Evolutionary conservation across 2,888 invertebrate species (phyloP).

Genomic region (Punctoribates punctum): DNA sequence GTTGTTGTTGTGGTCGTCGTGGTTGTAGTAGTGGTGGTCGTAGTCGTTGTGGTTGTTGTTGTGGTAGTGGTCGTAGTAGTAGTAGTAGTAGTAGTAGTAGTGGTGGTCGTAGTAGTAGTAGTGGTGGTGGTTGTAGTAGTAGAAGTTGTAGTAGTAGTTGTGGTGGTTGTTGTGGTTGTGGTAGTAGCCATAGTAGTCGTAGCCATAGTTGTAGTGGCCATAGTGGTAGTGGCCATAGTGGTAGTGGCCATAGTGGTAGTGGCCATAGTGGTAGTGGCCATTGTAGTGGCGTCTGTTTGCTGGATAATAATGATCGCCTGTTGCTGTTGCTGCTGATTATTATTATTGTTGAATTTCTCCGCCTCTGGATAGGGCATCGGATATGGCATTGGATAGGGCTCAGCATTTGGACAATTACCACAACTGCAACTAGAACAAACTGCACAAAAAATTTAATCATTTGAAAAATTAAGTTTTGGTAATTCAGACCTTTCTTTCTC

Average conservation of each 20-base stretch:
- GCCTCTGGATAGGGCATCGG: not conserved
- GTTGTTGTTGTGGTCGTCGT: too few relatives aligned
- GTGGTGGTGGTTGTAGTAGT: too few relatives aligned
- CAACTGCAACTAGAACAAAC: not conserved
- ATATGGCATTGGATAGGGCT: not conserved
- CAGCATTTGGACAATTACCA: not conserved
- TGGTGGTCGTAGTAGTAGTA: too few relatives aligned
- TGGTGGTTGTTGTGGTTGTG: conserved; percentile 31
- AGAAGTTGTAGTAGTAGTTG: not conserved
- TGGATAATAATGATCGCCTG: too few relatives aligned
- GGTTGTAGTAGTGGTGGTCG: too few relatives aligned
- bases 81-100: too few relatives aligned
- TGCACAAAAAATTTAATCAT: too few relatives aligned
- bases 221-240: conserved; percentile 38
- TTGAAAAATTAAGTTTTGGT: too few relatives aligned
- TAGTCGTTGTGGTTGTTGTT: too few relatives aligned
- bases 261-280: not conserved
- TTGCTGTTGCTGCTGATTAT: not conserved
- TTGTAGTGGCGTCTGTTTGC: not conserved
- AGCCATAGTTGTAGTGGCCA: conserved; percentile 29
- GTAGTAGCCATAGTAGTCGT: conserved; percentile 34
- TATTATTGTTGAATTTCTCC: not conserved
- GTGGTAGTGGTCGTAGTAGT: too few relatives aligned
- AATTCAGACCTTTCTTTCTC: too few relatives aligned
- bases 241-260: conserved; percentile 38